Evolutionary conservation across 2,888 invertebrate species (phyloP), one percentile per base, ranked within the genome.

Genomic region (Periphyllus acericola): DNA sequence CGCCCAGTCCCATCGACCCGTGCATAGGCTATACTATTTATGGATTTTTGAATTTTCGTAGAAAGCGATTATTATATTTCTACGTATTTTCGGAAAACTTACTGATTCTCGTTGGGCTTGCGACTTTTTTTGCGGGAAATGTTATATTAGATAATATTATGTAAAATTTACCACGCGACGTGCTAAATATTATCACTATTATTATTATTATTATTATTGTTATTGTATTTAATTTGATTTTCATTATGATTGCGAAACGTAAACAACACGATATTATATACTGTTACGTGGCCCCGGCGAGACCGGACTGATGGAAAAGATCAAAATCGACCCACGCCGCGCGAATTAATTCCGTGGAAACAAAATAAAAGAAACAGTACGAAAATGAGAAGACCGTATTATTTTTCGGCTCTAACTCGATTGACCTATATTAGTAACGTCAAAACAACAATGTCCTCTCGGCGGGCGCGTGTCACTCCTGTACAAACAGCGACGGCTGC

Each of bases 241-340:
- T 55, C 34, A 55, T 46, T 34, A 34, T 4, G 32, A 34, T 34
- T 55, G 25, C 55, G 25, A 46, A 76, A 21, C 60, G 21, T 60
- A 3, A 19, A 25, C 21, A 60, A 21, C 25, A 25, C 25, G 60
- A 25, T 60, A 21, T 60, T 60, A 0, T 55, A 1, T 11, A 11
- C 11, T 46, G 46, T 0, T 60, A 25, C 25, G 3, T 25, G 6
- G 8, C 46, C 8, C 46, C 46, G 46, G 21, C 21, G 60, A 25
- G 21, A 21, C 3, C 11, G 3, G 21, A 25, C 60, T 60, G 21
- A 0, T 60, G 60, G 25, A 78, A 52, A 78, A 79, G 21, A 79
- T 79, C 79, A 79, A 79, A 79, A 79, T 55, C 79, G 25, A 55
- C 34, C 79, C 25, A 55, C 34, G 76, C 40, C 75, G 8, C 29